Conservation (phyloP, 2,888 invertebrate genomes). For the Heliconius sara region DNA sequence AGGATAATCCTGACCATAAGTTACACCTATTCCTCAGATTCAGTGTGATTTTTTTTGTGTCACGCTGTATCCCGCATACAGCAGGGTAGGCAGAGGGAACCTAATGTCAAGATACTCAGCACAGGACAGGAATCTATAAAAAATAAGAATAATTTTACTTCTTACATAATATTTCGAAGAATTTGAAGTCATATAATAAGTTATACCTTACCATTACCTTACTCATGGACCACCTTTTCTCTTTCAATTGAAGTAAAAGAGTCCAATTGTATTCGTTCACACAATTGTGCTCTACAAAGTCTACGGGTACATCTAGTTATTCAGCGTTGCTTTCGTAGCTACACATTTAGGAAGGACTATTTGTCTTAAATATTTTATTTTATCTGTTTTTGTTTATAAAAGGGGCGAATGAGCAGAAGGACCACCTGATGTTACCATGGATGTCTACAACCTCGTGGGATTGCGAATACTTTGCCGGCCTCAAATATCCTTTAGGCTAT, state of each 20-base stretch:
- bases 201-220: too few species aligned
- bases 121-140: too few species aligned
- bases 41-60: not conserved
- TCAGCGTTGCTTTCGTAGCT: not conserved
- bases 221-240: too few species aligned
- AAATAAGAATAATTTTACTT: too few species aligned
- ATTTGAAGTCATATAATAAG: too few species aligned
- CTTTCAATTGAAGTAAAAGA: not conserved
- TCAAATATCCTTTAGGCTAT: too few species aligned
- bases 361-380: not conserved
- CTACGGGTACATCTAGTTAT: not conserved
- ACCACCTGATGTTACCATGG: not conserved
- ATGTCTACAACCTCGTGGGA: too few species aligned
- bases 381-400: not conserved
- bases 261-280: not conserved
- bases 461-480: too few species aligned
- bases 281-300: not conserved
- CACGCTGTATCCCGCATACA: too few species aligned
- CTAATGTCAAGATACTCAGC: too few species aligned
- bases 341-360: not conserved
- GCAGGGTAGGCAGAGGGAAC: too few species aligned
- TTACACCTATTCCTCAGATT: not conserved
- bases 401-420: not conserved
- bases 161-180: not conserved
- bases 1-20: not conserved